These are phyloP conservation scores for Nothoprocta perdicaria DNA, from an alignment of 2,113 vertebrate genomes.

Conservation along the genomic window DNA sequence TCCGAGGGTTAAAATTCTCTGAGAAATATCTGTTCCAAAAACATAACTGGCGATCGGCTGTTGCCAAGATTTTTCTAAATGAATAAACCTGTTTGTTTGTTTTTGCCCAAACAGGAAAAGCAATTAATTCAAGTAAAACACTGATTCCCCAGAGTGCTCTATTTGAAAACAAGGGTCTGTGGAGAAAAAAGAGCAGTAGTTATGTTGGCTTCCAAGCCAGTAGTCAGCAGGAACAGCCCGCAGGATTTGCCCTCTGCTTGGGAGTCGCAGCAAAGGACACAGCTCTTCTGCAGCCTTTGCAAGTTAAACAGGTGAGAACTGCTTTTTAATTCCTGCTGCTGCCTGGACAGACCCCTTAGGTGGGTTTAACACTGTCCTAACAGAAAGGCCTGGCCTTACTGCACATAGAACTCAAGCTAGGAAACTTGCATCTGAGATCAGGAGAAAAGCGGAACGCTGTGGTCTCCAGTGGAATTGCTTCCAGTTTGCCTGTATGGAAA, in stretches of 20 bases:
- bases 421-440: not conserved
- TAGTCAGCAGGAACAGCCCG: not conserved
- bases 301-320: not conserved
- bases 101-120: slow-evolving; percentile 36
- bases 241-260: slow-evolving; percentile 18
- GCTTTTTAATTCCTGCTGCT: slow-evolving; percentile 21
- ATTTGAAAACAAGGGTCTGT: slow-evolving; percentile 25
- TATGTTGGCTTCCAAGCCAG: not conserved
- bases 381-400: not conserved
- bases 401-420: not conserved
- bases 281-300: not conserved
- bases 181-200: slow-evolving; percentile 11
- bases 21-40: slow-evolving; percentile 11
- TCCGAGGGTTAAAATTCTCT: slow-evolving; percentile 15
- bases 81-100: slow-evolving; percentile 38
- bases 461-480: not conserved
- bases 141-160: slow-evolving; percentile 13
- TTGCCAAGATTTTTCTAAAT: slow-evolving; percentile 35
- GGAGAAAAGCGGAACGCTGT: accelerated
- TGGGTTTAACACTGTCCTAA: not conserved
- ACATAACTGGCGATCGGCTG: not conserved
- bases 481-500: not conserved
- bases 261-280: not conserved
- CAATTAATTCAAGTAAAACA: slow-evolving; percentile 52
- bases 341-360: not conserved